Conservation (phyloP, 2,797 vertebrate genomes). For the Spinus pinus region DNA sequence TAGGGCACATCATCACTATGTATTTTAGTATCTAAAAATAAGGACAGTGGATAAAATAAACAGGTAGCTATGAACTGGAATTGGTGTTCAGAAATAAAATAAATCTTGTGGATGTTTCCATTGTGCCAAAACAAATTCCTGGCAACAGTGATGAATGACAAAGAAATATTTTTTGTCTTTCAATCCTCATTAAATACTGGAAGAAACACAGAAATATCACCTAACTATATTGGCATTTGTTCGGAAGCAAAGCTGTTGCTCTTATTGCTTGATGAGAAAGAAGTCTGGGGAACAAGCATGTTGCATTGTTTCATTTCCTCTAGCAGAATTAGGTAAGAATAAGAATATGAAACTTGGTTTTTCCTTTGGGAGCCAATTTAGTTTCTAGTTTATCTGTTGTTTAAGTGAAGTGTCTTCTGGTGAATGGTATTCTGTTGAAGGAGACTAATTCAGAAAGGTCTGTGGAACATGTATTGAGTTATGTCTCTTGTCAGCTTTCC, state of each 20-base stretch:
- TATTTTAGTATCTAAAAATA: background rate
- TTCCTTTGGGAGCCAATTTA: background rate
- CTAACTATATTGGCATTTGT: background rate
- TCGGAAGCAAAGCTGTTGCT: background rate
- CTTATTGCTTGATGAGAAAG: background rate
- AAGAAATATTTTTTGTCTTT: background rate
- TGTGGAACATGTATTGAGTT: background rate
- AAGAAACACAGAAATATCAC: background rate
- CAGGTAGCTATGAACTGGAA: background rate
- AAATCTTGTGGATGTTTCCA: background rate
- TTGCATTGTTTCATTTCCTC: background rate
- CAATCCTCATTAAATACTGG: background rate
- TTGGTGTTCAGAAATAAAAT: background rate
- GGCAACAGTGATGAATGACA: background rate
- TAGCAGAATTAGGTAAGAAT: background rate
- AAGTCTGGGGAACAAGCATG: background rate
- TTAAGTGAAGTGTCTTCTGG: background rate
- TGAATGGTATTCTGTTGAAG: background rate
- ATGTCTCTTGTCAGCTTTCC: background rate
- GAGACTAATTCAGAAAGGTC: background rate
- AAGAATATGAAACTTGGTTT: background rate
- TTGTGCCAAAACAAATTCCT: conserved; percentile 29
- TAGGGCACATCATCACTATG: background rate
- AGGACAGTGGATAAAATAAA: background rate
- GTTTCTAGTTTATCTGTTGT: background rate